Conservation (phyloP, 2,888 invertebrate genomes). For the Ypsolopha sequella region DNA sequence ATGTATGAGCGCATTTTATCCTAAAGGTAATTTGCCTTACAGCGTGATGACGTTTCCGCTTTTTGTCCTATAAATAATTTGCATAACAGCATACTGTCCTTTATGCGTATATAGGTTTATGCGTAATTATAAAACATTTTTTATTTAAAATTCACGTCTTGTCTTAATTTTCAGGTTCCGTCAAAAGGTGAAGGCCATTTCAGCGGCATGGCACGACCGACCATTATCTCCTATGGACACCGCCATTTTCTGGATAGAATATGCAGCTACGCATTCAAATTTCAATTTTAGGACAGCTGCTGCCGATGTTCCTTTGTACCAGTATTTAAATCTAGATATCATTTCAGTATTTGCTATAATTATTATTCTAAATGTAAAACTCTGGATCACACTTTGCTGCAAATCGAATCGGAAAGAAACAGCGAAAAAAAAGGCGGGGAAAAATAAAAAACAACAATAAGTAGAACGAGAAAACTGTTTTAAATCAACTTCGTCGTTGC, state of each 20-base stretch:
- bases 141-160: conserved; percentile 21
- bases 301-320: conserved; percentile 66
- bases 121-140: no score
- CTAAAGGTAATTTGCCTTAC: no score
- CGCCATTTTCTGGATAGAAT: conserved; percentile 76
- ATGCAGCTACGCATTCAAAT: conserved; percentile 66
- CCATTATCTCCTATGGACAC: conserved; percentile 71
- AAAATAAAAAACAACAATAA: conserved; percentile 22
- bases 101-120: no score
- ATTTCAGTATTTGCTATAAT: conserved; percentile 14
- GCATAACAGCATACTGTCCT: no score
- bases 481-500: no score
- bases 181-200: conserved; percentile 51
- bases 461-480: no score
- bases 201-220: conserved; percentile 70
- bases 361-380: not conserved
- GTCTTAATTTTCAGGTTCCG: conserved; percentile 37
- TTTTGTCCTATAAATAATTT: no score
- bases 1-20: no score
- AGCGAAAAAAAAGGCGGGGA: conserved; percentile 9
- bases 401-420: conserved; percentile 10
- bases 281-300: conserved; percentile 58
- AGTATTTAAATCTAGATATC: conserved; percentile 55
- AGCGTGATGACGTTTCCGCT: no score
- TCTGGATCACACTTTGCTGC: conserved; percentile 3